These are phyloP conservation scores for Porites evermanni DNA, from an alignment of 92 coral and sea anemone genomes.

Conservation along the genomic window DNA sequence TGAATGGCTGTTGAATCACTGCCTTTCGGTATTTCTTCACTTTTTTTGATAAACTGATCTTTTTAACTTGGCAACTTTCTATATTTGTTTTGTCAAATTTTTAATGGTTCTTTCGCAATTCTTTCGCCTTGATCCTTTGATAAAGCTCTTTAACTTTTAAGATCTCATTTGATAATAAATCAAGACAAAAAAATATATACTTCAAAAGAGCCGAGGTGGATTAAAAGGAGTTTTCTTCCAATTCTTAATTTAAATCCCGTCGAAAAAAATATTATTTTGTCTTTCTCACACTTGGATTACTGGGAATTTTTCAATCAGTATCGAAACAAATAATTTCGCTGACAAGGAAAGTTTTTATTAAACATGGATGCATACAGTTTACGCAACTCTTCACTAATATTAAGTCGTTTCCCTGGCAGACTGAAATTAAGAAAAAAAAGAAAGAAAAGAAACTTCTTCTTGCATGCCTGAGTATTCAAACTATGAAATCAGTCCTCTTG, in stretches of 20 bases:
- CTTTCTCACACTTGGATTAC: neutral
- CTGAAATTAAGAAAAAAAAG: no score
- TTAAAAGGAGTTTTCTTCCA: neutral
- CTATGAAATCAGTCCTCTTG: no score
- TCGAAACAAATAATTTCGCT: neutral
- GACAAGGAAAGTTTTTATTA: no score
- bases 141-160: neutral
- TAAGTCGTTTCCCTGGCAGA: no score
- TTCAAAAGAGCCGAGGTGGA: slow-evolving; percentile 12
- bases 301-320: neutral
- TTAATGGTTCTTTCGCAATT: slow-evolving; percentile 1
- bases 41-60: neutral
- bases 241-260: neutral
- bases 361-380: no score
- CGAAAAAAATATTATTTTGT: neutral
- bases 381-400: no score
- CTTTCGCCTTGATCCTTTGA: slow-evolving; percentile 1
- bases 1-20: no score
- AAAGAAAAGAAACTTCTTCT: no score
- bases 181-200: neutral
- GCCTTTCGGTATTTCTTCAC: neutral
- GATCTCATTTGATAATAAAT: neutral
- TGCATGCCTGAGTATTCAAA: no score
- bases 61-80: neutral
- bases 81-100: neutral